A percentile compares a stretch with the other conserved stretches of the same genome.
phyloP scores from a whole-genome alignment of 2,888 invertebrate species.

The Nymphalis c-album region DNA sequence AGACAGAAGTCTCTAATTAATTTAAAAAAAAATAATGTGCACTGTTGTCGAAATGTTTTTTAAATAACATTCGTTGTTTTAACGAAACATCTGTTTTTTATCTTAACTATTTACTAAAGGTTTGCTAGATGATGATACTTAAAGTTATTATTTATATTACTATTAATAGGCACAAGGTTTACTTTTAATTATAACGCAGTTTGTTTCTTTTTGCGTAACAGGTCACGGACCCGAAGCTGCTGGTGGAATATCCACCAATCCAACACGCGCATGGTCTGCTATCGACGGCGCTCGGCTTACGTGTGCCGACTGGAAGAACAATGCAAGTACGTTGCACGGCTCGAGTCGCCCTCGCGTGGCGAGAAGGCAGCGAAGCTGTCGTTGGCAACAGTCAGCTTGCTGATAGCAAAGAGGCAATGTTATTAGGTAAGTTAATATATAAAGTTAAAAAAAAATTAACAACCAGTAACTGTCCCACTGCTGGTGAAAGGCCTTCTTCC shows the following conservation, averaged over 20 bases:
- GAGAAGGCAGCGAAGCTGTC: constrained; percentile 75
- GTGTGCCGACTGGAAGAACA: constrained; percentile 67
- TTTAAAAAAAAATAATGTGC: too few species aligned
- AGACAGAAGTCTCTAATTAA: too few species aligned
- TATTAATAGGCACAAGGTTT: neutral
- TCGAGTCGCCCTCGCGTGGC: constrained; percentile 72
- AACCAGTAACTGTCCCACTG: too few species aligned
- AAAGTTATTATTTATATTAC: too few species aligned
- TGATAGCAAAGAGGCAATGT: constrained; percentile 76
- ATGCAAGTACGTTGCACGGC: constrained; percentile 76
- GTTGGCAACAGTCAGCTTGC: constrained; percentile 72
- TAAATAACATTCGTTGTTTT: too few species aligned
- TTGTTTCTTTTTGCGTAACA: constrained; percentile 36
- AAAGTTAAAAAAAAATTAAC: neutral
- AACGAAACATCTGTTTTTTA: too few species aligned
- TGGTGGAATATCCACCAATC: constrained; percentile 70
- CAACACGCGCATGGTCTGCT: constrained; percentile 71
- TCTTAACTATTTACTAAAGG: too few species aligned
- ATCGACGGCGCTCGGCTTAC: constrained; percentile 68
- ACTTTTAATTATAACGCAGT: neutral
- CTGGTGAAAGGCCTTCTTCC: too few species aligned
- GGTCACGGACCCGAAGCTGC: constrained; percentile 66
- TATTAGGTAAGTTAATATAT: constrained; percentile 58
- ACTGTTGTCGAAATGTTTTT: too few species aligned
- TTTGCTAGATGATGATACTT: too few species aligned